These are phyloP conservation scores for Mimumesa dahlbomi DNA, from an alignment of 2,888 invertebrate species.

Conservation along the genomic window DNA sequence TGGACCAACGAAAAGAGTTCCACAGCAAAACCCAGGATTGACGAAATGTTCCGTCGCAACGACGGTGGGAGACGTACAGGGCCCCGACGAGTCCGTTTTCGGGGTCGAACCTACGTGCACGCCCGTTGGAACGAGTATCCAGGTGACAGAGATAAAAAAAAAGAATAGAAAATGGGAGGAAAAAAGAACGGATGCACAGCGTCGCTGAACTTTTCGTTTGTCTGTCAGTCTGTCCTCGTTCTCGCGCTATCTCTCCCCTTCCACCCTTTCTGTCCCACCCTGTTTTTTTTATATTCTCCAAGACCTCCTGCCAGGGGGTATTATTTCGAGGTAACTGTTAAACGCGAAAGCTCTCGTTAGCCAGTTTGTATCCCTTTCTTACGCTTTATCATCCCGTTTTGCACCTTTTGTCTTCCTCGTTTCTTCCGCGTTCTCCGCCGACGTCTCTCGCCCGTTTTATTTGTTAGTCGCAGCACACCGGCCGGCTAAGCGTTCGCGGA, in stretches of 20 bases:
- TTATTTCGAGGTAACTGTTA: constrained; percentile 32
- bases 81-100: no score
- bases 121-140: not conserved
- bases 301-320: constrained; percentile 10
- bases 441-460: no score
- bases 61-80: no score
- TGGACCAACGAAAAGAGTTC: no score
- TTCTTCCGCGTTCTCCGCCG: not conserved
- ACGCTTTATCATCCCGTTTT: not conserved
- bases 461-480: no score
- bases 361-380: constrained; percentile 7
- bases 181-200: not conserved
- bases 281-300: constrained; percentile 20
- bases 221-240: constrained; percentile 24
- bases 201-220: constrained; percentile 13
- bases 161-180: not conserved
- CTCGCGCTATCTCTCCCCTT: constrained; percentile 17
- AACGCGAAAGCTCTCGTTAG: constrained; percentile 33
- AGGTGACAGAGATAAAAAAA: not conserved
- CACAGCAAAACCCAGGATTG: no score
- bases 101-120: no score
- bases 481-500: no score
- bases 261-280: no score
- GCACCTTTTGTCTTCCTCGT: not conserved
- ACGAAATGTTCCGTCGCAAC: no score